Conservation (phyloP, 1,140 invertebrate species). For the Micrasema minimum region DNA sequence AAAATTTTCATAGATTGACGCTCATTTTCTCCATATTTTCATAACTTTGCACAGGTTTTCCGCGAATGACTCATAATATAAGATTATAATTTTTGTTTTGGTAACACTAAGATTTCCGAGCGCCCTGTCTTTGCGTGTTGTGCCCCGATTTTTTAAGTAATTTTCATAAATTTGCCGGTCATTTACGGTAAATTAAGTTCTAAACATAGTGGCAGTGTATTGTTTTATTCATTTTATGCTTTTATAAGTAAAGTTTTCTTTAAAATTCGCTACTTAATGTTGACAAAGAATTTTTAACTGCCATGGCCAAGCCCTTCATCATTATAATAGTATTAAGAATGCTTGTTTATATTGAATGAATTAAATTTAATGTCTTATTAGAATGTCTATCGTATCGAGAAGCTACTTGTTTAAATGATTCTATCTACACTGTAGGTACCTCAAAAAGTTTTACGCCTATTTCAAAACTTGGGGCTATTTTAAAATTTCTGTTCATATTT, state of each 20-base stretch:
- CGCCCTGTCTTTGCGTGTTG: constrained; percentile 40
- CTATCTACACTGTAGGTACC: too few relatives aligned
- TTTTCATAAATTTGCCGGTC: constrained; percentile 38
- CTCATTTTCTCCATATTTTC: too few relatives aligned
- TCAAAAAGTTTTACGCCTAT: constrained; percentile 11
- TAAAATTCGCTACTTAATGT: constrained; percentile 9
- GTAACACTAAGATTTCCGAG: constrained; percentile 28
- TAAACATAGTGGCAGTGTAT: neutral
- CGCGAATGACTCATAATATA: too few relatives aligned
- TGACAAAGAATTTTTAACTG: constrained; percentile 32
- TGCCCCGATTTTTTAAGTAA: constrained; percentile 32
- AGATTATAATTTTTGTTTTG: constrained; percentile 3
- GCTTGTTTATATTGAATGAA: constrained; percentile 35
- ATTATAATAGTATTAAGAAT: constrained; percentile 25
- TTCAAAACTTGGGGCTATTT: constrained; percentile 27
- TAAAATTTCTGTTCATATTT: constrained; percentile 24
- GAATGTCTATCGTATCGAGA: neutral
- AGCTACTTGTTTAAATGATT: constrained; percentile 9
- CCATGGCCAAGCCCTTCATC: constrained; percentile 43
- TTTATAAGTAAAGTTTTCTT: constrained; percentile 26
- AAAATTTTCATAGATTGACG: too few relatives aligned
- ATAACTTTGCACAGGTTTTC: too few relatives aligned
- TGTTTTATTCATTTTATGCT: constrained; percentile 36
- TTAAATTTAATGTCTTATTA: neutral
- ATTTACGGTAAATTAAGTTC: constrained; percentile 20